These are phyloP conservation scores for Sipunculus nudus DNA, from an alignment of 2,888 invertebrate genomes.

Conservation along the genomic window DNA sequence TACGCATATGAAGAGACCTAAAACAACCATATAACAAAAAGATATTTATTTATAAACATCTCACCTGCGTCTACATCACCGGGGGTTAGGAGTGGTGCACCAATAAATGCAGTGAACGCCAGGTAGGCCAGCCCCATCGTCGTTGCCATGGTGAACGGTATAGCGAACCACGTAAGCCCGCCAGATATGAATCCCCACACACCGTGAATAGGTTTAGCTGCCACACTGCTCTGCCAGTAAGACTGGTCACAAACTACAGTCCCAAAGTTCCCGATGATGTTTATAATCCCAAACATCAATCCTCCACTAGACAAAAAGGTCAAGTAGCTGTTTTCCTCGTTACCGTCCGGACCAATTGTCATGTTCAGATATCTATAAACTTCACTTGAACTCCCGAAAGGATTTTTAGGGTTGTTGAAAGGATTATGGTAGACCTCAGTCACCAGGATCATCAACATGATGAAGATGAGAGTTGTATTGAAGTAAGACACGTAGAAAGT, in stretches of 20 bases:
- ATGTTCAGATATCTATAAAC: slow-evolving; percentile 56
- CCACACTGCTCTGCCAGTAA: slow-evolving; percentile 65
- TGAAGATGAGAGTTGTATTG: slow-evolving; percentile 59
- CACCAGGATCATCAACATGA: slow-evolving; percentile 57
- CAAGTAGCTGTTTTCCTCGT: slow-evolving; percentile 52
- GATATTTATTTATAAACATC: no score
- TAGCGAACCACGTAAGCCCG: slow-evolving; percentile 65
- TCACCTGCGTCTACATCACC: slow-evolving; percentile 57
- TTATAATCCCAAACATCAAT: slow-evolving; percentile 58
- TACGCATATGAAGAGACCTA: no score
- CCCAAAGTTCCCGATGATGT: slow-evolving; percentile 51
- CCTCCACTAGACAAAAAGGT: slow-evolving; percentile 56
- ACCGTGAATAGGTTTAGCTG: slow-evolving; percentile 63
- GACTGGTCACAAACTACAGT: slow-evolving; percentile 63
- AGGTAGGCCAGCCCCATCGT: slow-evolving; percentile 64
- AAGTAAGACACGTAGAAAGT: slow-evolving; percentile 63
- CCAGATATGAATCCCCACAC: slow-evolving; percentile 65
- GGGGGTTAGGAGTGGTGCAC: slow-evolving; percentile 47
- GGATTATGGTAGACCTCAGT: slow-evolving; percentile 54
- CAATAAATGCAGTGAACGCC: slow-evolving; percentile 54
- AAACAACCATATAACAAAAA: no score
- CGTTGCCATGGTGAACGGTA: slow-evolving; percentile 65
- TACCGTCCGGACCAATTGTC: slow-evolving; percentile 55
- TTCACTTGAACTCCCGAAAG: slow-evolving; percentile 46
- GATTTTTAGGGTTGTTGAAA: slow-evolving; percentile 26